A percentile compares a stretch with the other conserved stretches of the same genome.
Conservation (phyloP, 1,140 invertebrate species). For the Copidosoma floridanum region DNA sequence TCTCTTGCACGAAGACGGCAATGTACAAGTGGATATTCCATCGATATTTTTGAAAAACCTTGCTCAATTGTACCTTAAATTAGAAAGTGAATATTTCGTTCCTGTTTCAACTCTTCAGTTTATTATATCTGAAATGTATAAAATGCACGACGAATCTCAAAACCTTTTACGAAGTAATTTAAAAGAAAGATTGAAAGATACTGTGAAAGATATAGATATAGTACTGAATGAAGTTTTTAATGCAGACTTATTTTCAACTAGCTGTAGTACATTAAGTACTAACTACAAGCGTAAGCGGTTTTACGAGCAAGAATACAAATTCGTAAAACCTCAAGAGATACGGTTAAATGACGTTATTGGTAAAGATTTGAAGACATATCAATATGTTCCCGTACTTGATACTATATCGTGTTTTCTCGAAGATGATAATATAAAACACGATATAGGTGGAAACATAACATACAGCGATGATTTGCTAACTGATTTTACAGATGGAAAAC, state of each 20-base stretch:
- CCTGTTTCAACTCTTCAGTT: conserved; percentile 7
- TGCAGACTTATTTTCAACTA: conserved; percentile 7
- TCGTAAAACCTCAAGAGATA: too few species aligned
- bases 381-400: conserved; percentile 29
- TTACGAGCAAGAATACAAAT: conserved; percentile 13
- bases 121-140: not conserved
- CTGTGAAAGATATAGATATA: not conserved
- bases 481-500: conserved; percentile 39
- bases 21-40: too few species aligned
- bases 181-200: conserved; percentile 2
- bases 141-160: not conserved
- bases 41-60: not conserved
- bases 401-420: conserved; percentile 30
- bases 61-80: not conserved
- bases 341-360: too few species aligned
- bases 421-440: conserved; percentile 28
- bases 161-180: conserved; percentile 3
- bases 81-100: not conserved
- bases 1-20: not conserved
- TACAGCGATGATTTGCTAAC: conserved; percentile 23
- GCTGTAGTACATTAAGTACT: not conserved
- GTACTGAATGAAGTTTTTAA: not conserved
- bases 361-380: conserved; percentile 31
- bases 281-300: conserved; percentile 17
- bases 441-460: conserved; percentile 23